Percentiles rank a stretch among this genome's conserved stretches.
Evolutionary conservation across 2,888 invertebrate genomes (phyloP).

Genomic region (Pilophorus perplexus): DNA sequence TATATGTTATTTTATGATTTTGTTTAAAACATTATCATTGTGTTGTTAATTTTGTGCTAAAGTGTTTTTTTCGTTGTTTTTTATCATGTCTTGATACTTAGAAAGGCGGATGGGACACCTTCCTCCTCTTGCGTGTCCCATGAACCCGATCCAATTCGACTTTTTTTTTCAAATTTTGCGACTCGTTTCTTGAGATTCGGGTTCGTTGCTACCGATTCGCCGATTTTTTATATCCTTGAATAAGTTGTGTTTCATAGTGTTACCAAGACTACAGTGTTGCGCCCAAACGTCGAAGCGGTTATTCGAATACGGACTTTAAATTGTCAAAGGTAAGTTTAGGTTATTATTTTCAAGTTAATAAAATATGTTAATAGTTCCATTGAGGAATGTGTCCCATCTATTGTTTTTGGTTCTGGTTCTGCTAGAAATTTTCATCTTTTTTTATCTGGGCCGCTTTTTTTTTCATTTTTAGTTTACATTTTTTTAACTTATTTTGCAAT

Average conservation of each 20-base stretch:
- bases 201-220: too few species aligned
- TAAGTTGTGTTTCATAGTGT: conserved; percentile 36
- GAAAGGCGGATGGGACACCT: conserved; percentile 50
- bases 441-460: conserved; percentile 31
- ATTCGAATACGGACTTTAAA: conserved; percentile 27
- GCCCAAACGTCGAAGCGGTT: conserved; percentile 22
- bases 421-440: conserved; percentile 36
- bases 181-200: too few species aligned
- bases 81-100: conserved; percentile 9
- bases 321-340: conserved; percentile 44
- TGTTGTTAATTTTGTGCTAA: conserved; percentile 37
- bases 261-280: conserved; percentile 24
- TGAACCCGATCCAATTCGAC: too few species aligned
- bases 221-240: conserved; percentile 10
- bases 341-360: conserved; percentile 35
- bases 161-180: too few species aligned
- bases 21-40: conserved; percentile 21
- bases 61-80: conserved; percentile 38
- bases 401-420: conserved; percentile 47
- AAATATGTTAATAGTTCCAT: conserved; percentile 46
- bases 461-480: conserved; percentile 31
- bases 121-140: conserved; percentile 48
- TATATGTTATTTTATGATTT: conserved; percentile 37
- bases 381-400: conserved; percentile 51
- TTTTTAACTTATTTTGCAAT: conserved; percentile 31